phyloP scores from a whole-genome alignment of 2,797 vertebrate species.

The Gastrophryne carolinensis region DNA sequence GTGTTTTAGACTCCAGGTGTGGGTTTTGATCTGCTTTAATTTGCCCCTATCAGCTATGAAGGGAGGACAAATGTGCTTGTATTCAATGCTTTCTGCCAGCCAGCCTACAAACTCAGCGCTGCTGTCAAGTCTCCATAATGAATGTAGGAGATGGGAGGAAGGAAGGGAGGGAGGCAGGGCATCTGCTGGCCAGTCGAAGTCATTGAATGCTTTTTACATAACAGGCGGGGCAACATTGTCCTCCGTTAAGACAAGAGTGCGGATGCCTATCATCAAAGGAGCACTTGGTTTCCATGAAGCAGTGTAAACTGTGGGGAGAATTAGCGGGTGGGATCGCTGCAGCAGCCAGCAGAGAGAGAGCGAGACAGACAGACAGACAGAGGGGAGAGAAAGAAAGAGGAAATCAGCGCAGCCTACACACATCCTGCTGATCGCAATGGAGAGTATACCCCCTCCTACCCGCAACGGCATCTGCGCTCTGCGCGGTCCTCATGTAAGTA shows the following conservation, averaged over 20 bases:
- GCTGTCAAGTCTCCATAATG: too few species aligned
- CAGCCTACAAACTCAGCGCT: too few species aligned
- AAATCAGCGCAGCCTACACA: neutral
- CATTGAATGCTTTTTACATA: slow-evolving; percentile 10
- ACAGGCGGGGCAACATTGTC: neutral
- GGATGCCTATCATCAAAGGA: slow-evolving; percentile 16
- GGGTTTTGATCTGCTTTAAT: too few species aligned
- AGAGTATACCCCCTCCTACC: neutral
- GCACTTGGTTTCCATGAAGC: neutral
- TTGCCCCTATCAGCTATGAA: too few species aligned
- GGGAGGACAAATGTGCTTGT: too few species aligned
- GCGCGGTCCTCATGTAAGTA: slow-evolving; percentile 40
- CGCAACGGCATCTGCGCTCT: neutral
- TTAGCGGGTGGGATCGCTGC: neutral
- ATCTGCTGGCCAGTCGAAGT: neutral
- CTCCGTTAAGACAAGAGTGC: slow-evolving; percentile 19
- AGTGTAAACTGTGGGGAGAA: neutral
- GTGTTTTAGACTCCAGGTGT: too few species aligned
- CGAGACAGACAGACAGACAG: too few species aligned
- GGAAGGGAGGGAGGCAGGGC: neutral
- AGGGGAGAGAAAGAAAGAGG: neutral
- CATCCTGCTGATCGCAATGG: slow-evolving; percentile 7
- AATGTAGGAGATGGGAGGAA: too few species aligned
- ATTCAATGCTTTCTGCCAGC: too few species aligned
- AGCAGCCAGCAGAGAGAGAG: neutral